A percentile compares a stretch with the other conserved stretches of the same genome.
These are phyloP conservation scores for Dermolepida albohirtum DNA, from an alignment of 2,888 invertebrate species.

Conservation along the genomic window DNA sequence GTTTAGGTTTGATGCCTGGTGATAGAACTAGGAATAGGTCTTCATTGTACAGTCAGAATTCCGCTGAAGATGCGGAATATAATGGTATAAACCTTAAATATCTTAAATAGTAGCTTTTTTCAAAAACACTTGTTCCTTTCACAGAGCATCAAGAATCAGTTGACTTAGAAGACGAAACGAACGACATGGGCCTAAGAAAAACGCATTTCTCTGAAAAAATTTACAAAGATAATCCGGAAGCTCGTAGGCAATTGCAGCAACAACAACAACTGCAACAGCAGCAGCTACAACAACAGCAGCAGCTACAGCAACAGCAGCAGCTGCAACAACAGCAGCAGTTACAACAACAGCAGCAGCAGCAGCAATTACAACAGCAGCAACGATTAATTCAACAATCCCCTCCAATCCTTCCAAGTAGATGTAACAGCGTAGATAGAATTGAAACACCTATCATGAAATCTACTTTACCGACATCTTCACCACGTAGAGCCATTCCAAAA, in stretches of 20 bases:
- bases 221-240: conserved; percentile 66
- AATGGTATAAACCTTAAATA: conserved; percentile 68
- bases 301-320: conserved; percentile 55
- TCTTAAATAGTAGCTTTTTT: too few relatives aligned
- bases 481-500: conserved; percentile 67
- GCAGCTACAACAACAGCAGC: not conserved
- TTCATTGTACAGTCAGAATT: conserved; percentile 78
- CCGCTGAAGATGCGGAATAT: conserved; percentile 79
- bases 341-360: conserved; percentile 35
- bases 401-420: conserved; percentile 50
- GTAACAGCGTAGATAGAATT: conserved; percentile 65
- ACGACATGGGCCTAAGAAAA: conserved; percentile 77
- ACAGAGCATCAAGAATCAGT: conserved; percentile 74
- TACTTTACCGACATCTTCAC: conserved; percentile 63
- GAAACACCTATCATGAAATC: conserved; percentile 58
- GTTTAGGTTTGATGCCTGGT: conserved; percentile 77
- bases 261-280: conserved; percentile 42
- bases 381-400: conserved; percentile 51
- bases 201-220: conserved; percentile 76
- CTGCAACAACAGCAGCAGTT: too few relatives aligned
- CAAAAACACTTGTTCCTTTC: conserved; percentile 12
- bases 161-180: conserved; percentile 73
- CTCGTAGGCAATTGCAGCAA: conserved; percentile 53
- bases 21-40: conserved; percentile 69
- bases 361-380: conserved; percentile 50